These are phyloP conservation scores for Muntiacus muntjak DNA, from an alignment of 2,113 vertebrate species.

Conservation along the genomic window DNA sequence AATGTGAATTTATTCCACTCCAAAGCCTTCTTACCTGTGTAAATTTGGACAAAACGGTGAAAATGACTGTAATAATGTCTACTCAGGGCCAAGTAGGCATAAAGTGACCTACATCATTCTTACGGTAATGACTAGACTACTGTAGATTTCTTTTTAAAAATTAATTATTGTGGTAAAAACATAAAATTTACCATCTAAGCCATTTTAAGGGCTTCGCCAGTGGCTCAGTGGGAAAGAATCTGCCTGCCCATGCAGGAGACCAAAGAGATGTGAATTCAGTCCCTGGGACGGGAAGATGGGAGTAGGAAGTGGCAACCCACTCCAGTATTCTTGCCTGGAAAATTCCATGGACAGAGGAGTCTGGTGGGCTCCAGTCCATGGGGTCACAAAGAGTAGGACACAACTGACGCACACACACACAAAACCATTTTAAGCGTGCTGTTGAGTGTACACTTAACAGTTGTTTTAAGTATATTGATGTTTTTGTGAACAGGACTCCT, in stretches of 20 bases:
- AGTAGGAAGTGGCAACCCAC: not conserved
- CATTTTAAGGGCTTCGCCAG: not conserved
- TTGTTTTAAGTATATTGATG: not conserved
- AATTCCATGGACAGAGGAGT: not conserved
- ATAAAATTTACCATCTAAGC: not conserved
- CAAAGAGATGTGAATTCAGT: not conserved
- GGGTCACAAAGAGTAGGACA: not conserved
- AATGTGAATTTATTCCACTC: not conserved
- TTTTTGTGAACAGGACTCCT: not conserved
- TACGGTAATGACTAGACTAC: not conserved
- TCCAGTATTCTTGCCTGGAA: not conserved
- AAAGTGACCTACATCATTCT: not conserved
- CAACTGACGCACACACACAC: not conserved
- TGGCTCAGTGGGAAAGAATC: not conserved
- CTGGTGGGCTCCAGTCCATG: not conserved
- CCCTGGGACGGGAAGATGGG: not conserved
- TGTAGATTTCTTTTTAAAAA: not conserved
- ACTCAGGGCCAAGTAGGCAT: not conserved
- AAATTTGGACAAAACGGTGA: not conserved
- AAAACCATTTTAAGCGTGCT: not conserved
- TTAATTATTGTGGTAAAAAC: not conserved
- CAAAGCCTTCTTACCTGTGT: not conserved
- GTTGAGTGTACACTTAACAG: not conserved
- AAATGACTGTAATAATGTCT: not conserved
- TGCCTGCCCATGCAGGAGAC: not conserved